Base-by-base conservation (phyloP, 2,113 vertebrate species). In the Sylvietta virens region DNA sequence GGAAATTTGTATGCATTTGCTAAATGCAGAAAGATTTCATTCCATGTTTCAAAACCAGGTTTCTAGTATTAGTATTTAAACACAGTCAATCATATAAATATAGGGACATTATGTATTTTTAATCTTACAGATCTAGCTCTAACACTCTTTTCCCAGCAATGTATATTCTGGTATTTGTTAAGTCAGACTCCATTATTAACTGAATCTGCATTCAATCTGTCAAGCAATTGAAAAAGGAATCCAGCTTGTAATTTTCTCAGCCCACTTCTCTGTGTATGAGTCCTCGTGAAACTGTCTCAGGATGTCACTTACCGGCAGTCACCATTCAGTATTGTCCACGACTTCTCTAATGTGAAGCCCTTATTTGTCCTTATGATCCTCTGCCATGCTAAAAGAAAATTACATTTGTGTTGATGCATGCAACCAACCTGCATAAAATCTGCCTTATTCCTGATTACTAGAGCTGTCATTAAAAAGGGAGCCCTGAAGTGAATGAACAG, bases 131-230 rank as follows among this genome's bases (percentile, higher is more conserved):
- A 69, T 58, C 13, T 81, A 47, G 7, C 30, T 87, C 27, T 60
- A 74, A 35, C 28, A 9, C 40, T 60, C 44, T 73, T 73, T 91
- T 67, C 33, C 51, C 4, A 11, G 39, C 44, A 48, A 58, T 11
- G 2, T 78, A 15, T 81, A 45, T 95, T 96, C 88, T 94, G 78
- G 51, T 87, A 90, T 78, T 71, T 88, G 39, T 91, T 77, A 88
- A 92, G 47, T 93, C 65, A 83, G 65, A 91, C 37, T 50, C 71
- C 56, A 39, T 84, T 90, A 85, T 88, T 92, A 95, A 62, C 48
- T 81, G 77, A 91, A 93, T 88, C 48, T 83, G 77, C 91, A 37
- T 60, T 87, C n/a, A 67, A 31, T 51, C 39, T 62, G 15, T 89
- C 70, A 92, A 91, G 37, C 20, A 54, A 87, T 13, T 65, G 56